A percentile compares a stretch with the other conserved stretches of the same genome.
These are phyloP conservation scores for Anastrepha obliqua DNA, from an alignment of 1,140 invertebrate species.

Conservation along the genomic window DNA sequence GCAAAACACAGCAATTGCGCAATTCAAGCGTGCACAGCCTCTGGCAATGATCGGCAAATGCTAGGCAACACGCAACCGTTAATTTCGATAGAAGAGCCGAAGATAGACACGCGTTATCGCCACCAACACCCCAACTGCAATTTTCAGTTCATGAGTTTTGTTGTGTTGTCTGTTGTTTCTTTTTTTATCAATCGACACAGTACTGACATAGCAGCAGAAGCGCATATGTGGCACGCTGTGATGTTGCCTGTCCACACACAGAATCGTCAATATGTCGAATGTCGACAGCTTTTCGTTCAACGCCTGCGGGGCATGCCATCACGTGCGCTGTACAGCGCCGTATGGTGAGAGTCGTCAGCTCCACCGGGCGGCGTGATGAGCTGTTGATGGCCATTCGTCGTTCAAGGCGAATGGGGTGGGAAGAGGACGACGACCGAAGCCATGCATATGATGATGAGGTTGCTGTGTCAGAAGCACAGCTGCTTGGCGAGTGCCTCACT, in stretches of 20 bases:
- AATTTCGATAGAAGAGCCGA: neutral
- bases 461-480: neutral
- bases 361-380: neutral
- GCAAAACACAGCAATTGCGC: neutral
- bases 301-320: slow-evolving; percentile 25
- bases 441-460: neutral
- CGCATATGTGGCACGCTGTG: neutral
- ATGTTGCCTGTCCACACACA: neutral
- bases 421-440: neutral
- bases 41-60: neutral
- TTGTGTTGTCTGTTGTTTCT: too few relatives aligned
- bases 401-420: neutral
- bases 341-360: neutral
- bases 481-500: neutral
- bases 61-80: neutral
- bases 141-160: neutral
- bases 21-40: neutral
- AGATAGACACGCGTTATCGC: neutral
- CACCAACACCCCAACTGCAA: neutral
- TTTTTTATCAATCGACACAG: neutral
- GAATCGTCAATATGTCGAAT: slow-evolving; percentile 2
- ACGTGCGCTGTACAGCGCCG: neutral
- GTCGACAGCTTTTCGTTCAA: slow-evolving; percentile 14
- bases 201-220: too few relatives aligned
- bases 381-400: neutral